These are phyloP conservation scores for Cirrhinus mrigala DNA, from an alignment of 2,797 vertebrate species.

Conservation along the genomic window DNA sequence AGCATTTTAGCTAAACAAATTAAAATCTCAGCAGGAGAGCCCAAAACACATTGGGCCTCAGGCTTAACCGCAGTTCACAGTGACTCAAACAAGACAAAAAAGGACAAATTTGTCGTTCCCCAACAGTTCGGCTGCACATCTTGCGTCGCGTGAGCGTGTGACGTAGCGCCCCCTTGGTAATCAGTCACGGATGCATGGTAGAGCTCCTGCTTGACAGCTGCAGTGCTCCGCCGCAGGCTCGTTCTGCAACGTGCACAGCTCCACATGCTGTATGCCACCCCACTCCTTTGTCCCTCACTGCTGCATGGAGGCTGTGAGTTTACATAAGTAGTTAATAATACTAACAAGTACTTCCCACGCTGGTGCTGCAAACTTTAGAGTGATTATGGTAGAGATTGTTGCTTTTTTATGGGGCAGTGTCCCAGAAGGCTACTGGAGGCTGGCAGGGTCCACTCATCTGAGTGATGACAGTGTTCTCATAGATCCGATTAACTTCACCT, in stretches of 20 bases:
- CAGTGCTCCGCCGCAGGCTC: slow-evolving; percentile 49
- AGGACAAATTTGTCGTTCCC: slow-evolving; percentile 33
- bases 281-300: slow-evolving; percentile 28
- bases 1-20: slow-evolving; percentile 58
- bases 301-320: slow-evolving; percentile 9
- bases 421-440: slow-evolving; percentile 16
- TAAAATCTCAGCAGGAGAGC: slow-evolving; percentile 53
- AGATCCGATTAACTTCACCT: slow-evolving; percentile 64
- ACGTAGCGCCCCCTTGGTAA: slow-evolving; percentile 6
- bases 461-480: slow-evolving; percentile 58
- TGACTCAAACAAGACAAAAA: slow-evolving; percentile 44
- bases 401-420: slow-evolving; percentile 43
- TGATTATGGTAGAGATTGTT: slow-evolving; percentile 12
- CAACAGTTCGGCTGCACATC: slow-evolving; percentile 17
- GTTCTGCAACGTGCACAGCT: slow-evolving; percentile 53
- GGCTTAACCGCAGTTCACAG: slow-evolving; percentile 25
- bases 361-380: slow-evolving; percentile 9
- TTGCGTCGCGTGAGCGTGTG: slow-evolving; percentile 1
- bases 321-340: slow-evolving; percentile 34
- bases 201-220: slow-evolving; percentile 52
- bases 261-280: slow-evolving; percentile 16
- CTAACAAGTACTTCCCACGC: background rate
- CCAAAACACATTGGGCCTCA: slow-evolving; percentile 34
- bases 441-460: slow-evolving; percentile 57
- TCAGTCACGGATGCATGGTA: slow-evolving; percentile 39